Base-by-base conservation (phyloP, 2,113 vertebrate genomes). In the Zosterops hypoxanthus region DNA sequence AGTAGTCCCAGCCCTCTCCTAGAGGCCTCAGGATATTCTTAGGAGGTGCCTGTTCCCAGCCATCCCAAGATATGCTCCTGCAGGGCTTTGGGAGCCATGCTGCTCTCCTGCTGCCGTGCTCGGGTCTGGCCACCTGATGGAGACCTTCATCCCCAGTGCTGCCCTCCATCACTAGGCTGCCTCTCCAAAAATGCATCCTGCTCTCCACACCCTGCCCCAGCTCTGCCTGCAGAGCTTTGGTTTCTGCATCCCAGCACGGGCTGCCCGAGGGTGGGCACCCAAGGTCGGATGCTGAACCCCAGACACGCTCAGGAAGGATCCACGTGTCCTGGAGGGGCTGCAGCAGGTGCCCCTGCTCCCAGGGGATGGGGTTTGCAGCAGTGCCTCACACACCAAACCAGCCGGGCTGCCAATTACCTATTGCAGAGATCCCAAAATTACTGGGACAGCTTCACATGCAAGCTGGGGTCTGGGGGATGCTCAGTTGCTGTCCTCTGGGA, bases 381-480 rank as follows among this genome's bases (percentile, higher is more conserved):
- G 10, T 31, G 70, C 49, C 85, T 78, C 0, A 0, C 69, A 29
- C 5, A 34, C 36, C 36, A 5, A 77, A 53, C 39, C 69, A 90
- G 50, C 2, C 2, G 3, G 70, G 49, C 88, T 91, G 88, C 0
- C 13, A 34, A 88, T 73, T 36, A 53, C 60, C 4, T 71, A 53
- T 33, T 94, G 92, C 92, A 68, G 72, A 84, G 72, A 95, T 95
- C 69, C 91, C 83, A 79, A 61, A 96, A 94, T 95, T 96, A 87
- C 86, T 33, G 86, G 89, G 94, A 94, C 49, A 25, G 81, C 61
- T 95, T 95, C 86, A 56, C 91, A 86, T 31, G 0, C 72, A 90
- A 84, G 88, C 85, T 93, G 82, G 85, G 93, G 93, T 95, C 96
- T 95, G 86, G 88, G 90, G 85, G 92, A 94, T 86, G 94, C 41